Base-by-base conservation (phyloP, 2,113 vertebrate species). In the Rousettus leschenaultii region DNA sequence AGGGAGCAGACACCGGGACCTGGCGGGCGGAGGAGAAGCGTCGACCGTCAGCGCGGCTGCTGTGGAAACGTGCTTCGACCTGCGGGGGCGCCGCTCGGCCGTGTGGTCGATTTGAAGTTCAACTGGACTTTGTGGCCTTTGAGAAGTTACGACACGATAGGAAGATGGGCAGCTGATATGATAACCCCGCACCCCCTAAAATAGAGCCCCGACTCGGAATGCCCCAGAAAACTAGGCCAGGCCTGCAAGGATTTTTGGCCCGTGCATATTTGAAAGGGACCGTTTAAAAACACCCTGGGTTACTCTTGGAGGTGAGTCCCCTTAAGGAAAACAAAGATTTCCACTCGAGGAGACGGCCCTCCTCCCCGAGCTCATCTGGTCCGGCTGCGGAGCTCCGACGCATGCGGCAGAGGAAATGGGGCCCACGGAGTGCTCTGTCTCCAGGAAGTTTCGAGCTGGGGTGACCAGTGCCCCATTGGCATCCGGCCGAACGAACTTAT, bases 1-100 rank as follows among this genome's bases (percentile, higher is more conserved):
- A 93, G 22, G n/a, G 97, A 97, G 33, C 71, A 94, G 26, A 93
- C 38, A 5, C 22, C 16, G 33, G 53, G 66, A 28, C 18, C 92
- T 94, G 68, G 55, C 40, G 21, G 66, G 70, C 3, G 59, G 3
- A 51, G 55, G 6, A 59, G 10, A 45, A 61, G 33, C 6, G 13
- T 24, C 21, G 35, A 0, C 55, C 16, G 16, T 83, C 15, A 79
- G 70, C 18, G 30, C 9, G 30, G 18, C 45, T 35, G 22, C 57
- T 35, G 55, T 26, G 33, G 63, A 68, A 51, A 7, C 35, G 12
- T 3, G 21, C 9, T 19, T 6, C 40, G 48, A 35, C 8, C 21
- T 66, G 48, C 6, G 26, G 45, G 59, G 38, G 19, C n/a, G 51
- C 16, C 2, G 14, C 26, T 53, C 45, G 38, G 53, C 61, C 48